Evolutionary conservation across 2,888 invertebrate species (phyloP), one percentile per base, ranked within the genome.

Genomic region (Hypselothyrea guttata): DNA sequence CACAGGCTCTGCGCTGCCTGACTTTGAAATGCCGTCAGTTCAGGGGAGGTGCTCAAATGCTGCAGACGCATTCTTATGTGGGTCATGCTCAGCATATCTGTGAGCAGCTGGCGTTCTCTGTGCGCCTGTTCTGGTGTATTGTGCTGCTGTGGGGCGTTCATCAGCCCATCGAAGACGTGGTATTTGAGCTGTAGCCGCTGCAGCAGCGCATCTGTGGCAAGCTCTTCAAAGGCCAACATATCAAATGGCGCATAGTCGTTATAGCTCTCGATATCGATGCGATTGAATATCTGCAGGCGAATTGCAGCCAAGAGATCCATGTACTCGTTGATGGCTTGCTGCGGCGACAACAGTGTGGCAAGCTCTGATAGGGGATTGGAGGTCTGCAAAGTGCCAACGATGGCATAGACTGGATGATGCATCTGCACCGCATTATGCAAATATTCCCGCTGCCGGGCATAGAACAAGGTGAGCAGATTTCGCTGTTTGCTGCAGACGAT

Each of bases 131-230:
- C 52, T 53, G 33, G 18, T 4, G 54, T 30, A 1, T 58, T 30
- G 13, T 51, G 18, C 1, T 58, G 22, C 22, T 69, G 61, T 34
- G 67, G 61, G 33, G 58, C 13, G 1, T 57, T 34, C 0, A 44
- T 18, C 4, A 69, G 4, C 0, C 55, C 34, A 0, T 55, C 34
- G 7, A 69, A 7, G 2, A 83, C 44, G 28, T 83, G 65, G 31
- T 73, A 61, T 46, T 87, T 86, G 1, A 89, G 22, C 69, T 89
- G 87, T 7, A 89, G 49, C 34, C 75, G 79, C 30, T 81, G 72
- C 4, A 84, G 58, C 22, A 82, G 83, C 1, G 12, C 4, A 1
- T 86, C 82, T 9, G 74, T 67, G 28, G 82, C 77, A 16, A 27
- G 4, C 0, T 47, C 55, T 1, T 44, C 42, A 5, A 84, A 68